Evolutionary conservation across 2,113 vertebrate species (phyloP).

Genomic region (Dolichotis patagonum): DNA sequence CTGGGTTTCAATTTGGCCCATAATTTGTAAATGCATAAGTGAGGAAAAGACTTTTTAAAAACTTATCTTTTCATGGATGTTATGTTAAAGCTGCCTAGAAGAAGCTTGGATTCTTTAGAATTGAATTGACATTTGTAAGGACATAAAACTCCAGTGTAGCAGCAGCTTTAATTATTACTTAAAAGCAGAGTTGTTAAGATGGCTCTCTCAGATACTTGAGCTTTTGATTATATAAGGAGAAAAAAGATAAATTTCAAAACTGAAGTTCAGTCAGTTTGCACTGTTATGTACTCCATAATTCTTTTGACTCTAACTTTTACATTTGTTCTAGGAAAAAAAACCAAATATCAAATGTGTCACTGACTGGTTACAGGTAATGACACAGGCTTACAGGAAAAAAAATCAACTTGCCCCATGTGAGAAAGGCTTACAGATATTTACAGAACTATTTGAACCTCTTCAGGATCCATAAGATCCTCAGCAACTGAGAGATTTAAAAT

Average conservation of each 20-base stretch:
- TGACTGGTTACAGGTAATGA: conserved; percentile 26
- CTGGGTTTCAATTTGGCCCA: background rate
- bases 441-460: background rate
- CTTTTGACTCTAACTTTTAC: conserved; percentile 27
- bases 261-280: conserved; percentile 33
- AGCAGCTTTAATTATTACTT: conserved; percentile 59
- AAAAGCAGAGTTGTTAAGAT: conserved; percentile 53
- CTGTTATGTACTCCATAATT: conserved; percentile 40
- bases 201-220: conserved; percentile 5
- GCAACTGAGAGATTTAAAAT: background rate
- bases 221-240: conserved; percentile 59
- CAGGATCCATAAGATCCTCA: background rate
- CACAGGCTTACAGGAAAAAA: background rate
- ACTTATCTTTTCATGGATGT: background rate
- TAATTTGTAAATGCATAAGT: conserved; percentile 22
- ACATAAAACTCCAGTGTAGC: background rate
- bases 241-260: conserved; percentile 53
- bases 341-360: conserved; percentile 43
- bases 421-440: conserved; percentile 21
- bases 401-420: background rate
- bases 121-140: conserved; percentile 63
- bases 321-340: conserved; percentile 53
- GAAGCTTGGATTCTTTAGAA: background rate
- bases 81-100: background rate
- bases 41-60: conserved; percentile 17